A percentile compares a stretch with the other conserved stretches of the same genome.
These are phyloP conservation scores for Mactromeris polynyma DNA, from an alignment of 2,888 invertebrate genomes.

Conservation along the genomic window DNA sequence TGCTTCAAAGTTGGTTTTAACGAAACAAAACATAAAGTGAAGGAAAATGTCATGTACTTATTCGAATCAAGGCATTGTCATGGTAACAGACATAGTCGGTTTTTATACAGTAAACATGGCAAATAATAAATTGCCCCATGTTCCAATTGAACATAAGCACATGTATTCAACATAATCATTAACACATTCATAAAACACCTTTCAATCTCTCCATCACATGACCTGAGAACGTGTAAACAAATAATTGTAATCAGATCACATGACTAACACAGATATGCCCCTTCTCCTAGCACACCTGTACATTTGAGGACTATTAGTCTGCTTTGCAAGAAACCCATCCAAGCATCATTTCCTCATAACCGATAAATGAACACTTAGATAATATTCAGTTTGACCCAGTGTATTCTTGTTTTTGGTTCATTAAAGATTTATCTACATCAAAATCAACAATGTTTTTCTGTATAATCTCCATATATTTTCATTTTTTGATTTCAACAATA, in stretches of 20 bases:
- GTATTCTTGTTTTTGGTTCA: slow-evolving; percentile 14
- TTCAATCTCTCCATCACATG: slow-evolving; percentile 46
- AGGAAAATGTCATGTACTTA: slow-evolving; percentile 19
- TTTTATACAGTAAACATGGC: slow-evolving; percentile 15
- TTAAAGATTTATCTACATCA: neutral
- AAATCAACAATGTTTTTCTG: neutral
- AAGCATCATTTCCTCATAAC: slow-evolving; percentile 19
- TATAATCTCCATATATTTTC: slow-evolving; percentile 17
- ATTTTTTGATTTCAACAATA: neutral
- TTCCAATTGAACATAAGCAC: neutral
- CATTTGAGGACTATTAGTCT: neutral
- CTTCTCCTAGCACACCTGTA: slow-evolving; percentile 20
- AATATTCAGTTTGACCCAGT: slow-evolving; percentile 2
- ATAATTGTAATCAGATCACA: slow-evolving; percentile 52
- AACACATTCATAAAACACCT: slow-evolving; percentile 32
- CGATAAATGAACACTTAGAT: slow-evolving; percentile 51
- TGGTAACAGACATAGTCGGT: neutral
- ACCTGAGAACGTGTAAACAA: slow-evolving; percentile 44
- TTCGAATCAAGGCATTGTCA: slow-evolving; percentile 18
- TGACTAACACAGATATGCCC: slow-evolving; percentile 31
- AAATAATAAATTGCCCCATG: slow-evolving; percentile 13
- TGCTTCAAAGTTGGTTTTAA: slow-evolving; percentile 22
- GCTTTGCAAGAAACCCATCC: neutral
- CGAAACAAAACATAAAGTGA: slow-evolving; percentile 19
- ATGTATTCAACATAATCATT: slow-evolving; percentile 16